Base-by-base conservation (phyloP, 2,113 vertebrate species). In the Pterophyllum scalare region DNA sequence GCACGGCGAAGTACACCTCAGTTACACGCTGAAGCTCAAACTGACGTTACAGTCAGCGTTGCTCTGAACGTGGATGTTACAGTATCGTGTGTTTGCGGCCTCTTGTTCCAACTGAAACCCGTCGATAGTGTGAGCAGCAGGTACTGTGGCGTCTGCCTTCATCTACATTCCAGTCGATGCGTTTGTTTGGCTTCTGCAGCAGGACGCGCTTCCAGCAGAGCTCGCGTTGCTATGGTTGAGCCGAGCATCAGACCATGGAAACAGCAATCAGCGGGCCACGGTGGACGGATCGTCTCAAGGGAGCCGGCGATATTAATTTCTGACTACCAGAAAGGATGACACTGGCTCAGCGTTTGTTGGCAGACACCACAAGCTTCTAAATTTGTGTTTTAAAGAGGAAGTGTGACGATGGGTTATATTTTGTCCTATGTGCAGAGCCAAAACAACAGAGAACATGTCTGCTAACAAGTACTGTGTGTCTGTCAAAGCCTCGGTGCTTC, bases 201-300 rank as follows among this genome's bases (percentile, higher is more conserved):
- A 19, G 28, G 58, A 75, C 80, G 74, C 67, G 2, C 77, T 86
- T 54, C 72, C 83, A 76, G 82, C 83, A 75, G 72, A 57, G 77
- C 81, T 59, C 2, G 35, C 10, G 85, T 92, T 90, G 84, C 89
- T 83, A 89, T 84, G 87, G 87, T 85, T 87, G 60, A 89, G 43
- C 65, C 6, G 6, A 72, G 87, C 83, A 64, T 61, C 89, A 80
- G 85, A 89, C 89, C 92, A 87, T 90, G 87, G 91, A 91, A 89
- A 93, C 92, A 38, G 81, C 65, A 74, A 77, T 87, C 86, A 87
- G 81, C 19, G 59, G 81, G 80, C 77, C 80, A 22, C 15, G 1
- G 59, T 3, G 58, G 78, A 17, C 81, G 43, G 81, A 91, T 89
- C 76, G 28, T 92, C 87, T 92, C 81, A 86, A 87, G 35, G 43